These are phyloP conservation scores for Rhineura floridana DNA, from an alignment of 2,113 vertebrate species.

Conservation along the genomic window DNA sequence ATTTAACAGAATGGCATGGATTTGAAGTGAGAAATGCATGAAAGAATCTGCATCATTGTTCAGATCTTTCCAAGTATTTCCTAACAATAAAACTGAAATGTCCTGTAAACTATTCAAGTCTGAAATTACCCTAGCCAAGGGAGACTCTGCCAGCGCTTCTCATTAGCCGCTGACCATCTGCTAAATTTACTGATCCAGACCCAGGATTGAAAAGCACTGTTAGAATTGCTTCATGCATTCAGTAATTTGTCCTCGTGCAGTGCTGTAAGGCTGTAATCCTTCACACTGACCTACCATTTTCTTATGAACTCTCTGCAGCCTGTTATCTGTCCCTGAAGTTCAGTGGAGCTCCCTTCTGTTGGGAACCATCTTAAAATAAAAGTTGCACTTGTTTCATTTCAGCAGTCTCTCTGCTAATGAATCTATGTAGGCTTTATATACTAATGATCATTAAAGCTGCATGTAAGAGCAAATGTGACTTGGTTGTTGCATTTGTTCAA, in stretches of 20 bases:
- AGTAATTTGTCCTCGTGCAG: background rate
- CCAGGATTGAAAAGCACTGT: rapidly evolving
- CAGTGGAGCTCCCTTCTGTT: slow-evolving; percentile 7
- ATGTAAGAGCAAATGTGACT: background rate
- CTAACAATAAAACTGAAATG: background rate
- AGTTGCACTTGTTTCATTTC: background rate
- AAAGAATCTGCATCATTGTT: background rate
- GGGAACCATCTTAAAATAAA: background rate
- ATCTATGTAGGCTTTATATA: background rate
- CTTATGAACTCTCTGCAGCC: background rate
- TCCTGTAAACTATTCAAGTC: background rate
- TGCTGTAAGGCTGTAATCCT: background rate
- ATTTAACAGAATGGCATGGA: background rate
- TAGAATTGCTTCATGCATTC: background rate
- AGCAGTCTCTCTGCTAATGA: background rate
- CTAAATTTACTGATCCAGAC: background rate
- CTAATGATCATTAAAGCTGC: background rate
- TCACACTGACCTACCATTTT: background rate
- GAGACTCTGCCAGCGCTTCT: background rate
- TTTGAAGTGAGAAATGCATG: background rate
- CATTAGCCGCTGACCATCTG: slow-evolving; percentile 19
- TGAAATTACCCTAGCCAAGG: slow-evolving; percentile 29
- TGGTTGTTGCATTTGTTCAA: background rate
- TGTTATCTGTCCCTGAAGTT: background rate
- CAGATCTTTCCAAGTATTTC: background rate